A percentile compares a stretch with the other conserved stretches of the same genome.
Conservation (phyloP, 2,113 vertebrate species). For the Ramphastos sulfuratus region DNA sequence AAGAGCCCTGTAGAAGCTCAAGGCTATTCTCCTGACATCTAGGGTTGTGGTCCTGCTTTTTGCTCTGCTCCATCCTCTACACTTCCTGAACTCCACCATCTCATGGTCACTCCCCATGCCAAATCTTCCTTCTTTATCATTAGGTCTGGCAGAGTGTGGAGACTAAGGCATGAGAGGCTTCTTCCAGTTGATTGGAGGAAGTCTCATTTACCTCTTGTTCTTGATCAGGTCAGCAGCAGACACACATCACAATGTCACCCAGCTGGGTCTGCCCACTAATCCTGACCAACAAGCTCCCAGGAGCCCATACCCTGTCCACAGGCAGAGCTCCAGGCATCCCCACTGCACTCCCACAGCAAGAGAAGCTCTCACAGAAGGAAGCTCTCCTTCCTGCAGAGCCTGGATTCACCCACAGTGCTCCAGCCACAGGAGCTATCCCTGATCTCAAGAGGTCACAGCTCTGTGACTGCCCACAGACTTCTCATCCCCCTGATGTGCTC, state of each 20-base stretch:
- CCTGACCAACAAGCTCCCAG: not conserved
- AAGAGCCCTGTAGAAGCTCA: not conserved
- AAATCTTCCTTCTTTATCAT: not conserved
- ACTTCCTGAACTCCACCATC: not conserved
- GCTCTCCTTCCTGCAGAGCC: not conserved
- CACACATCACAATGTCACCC: not conserved
- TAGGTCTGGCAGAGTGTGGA: not conserved
- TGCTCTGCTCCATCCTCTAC: not conserved
- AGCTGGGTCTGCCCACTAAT: not conserved
- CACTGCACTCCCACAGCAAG: not conserved
- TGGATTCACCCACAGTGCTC: not conserved
- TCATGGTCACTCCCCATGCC: not conserved
- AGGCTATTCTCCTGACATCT: not conserved
- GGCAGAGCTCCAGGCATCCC: not conserved
- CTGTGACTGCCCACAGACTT: not conserved
- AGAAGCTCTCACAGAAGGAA: too few species aligned
- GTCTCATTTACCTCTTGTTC: not conserved
- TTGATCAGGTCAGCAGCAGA: not conserved
- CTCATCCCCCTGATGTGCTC: not conserved
- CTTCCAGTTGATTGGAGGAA: not conserved
- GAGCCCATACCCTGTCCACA: not conserved
- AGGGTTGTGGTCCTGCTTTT: not conserved
- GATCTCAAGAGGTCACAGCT: not conserved
- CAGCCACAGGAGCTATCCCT: fast-evolving
- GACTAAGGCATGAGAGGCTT: not conserved